phyloP scores from a whole-genome alignment of 2,797 vertebrate species.

The Petrocephalus sullivani region DNA sequence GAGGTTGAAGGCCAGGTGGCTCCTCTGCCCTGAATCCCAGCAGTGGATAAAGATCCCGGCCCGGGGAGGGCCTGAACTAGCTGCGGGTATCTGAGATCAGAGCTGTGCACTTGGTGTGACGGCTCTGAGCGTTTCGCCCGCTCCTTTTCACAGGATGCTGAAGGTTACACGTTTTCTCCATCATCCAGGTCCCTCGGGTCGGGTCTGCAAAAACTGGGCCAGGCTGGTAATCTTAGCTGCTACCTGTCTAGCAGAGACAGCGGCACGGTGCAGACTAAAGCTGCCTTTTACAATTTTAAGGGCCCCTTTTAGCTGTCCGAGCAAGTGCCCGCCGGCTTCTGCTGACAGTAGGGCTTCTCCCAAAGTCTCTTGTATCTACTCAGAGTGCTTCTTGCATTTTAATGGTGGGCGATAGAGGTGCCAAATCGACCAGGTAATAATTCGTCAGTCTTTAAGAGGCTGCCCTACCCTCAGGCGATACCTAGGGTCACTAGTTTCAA shows the following conservation, averaged over 20 bases:
- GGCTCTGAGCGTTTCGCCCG: not conserved
- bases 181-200: not conserved
- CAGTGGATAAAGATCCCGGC: not conserved
- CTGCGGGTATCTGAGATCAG: not conserved
- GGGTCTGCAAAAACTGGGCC: not conserved
- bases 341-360: not conserved
- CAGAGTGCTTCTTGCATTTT: not conserved
- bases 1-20: not conserved
- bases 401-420: not conserved
- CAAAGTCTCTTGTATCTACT: not conserved
- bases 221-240: not conserved
- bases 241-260: not conserved
- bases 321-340: not conserved
- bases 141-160: not conserved
- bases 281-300: not conserved
- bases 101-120: not conserved
- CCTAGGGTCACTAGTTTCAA: not conserved
- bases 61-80: not conserved
- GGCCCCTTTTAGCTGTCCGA: not conserved
- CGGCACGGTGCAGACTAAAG: not conserved
- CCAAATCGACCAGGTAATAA: not conserved
- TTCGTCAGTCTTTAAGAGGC: not conserved
- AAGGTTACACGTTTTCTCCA: not conserved
- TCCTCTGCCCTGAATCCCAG: not conserved
- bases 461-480: not conserved